Base-by-base conservation (phyloP, 1,140 invertebrate species). In the Bradynema listronoti region DNA sequence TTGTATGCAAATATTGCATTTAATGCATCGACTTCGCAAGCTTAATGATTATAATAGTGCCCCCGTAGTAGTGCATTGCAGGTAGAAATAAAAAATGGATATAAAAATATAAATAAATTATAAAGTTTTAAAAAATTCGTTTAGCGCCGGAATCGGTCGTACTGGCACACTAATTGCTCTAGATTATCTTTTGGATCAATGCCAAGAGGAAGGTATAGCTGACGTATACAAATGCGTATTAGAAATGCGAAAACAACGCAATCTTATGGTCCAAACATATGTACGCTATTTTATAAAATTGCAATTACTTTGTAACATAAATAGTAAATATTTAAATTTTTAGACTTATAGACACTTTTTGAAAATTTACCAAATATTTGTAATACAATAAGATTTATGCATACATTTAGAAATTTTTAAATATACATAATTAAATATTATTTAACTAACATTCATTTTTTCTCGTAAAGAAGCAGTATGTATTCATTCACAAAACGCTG, bases 401-500 rank as follows among this genome's bases (percentile, higher is more conserved):
- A n/a, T n/a, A n/a, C n/a, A n/a, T n/a, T n/a, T 63, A 11, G 4
- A 27, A 2, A 58, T 22, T 25, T 68, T 27, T 39, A 46, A n/a
- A n/a, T n/a, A n/a, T 27, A 2, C 11, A 30, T 33, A 39, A 1
- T 42, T 54, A 30, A 41, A 1, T 59, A 29, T 0, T 47, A 4
- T 47, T 47, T 7, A 66, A 29, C 1, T 22, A 3, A 24, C 34
- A 24, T 66, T 69, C n/a, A 24, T 43, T 33, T 34, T 36, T n/a
- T 29, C 54, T 33, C 53, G 79, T 78, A 43, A 79, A 92, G 84
- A 93, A 94, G 84, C 91, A 96, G 83, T 96, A 95, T 79, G 89
- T 95, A 63, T 97, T 96, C 81, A 87, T 96, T 58, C 95, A 96
- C 80, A 87, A 90, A 47, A 88, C 91, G 45, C 79, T 96, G 16